Percentiles rank a stretch among this genome's conserved stretches.
Evolutionary conservation across 2,113 vertebrate genomes (phyloP).

Genomic region (Sarotherodon lohbergeri): DNA sequence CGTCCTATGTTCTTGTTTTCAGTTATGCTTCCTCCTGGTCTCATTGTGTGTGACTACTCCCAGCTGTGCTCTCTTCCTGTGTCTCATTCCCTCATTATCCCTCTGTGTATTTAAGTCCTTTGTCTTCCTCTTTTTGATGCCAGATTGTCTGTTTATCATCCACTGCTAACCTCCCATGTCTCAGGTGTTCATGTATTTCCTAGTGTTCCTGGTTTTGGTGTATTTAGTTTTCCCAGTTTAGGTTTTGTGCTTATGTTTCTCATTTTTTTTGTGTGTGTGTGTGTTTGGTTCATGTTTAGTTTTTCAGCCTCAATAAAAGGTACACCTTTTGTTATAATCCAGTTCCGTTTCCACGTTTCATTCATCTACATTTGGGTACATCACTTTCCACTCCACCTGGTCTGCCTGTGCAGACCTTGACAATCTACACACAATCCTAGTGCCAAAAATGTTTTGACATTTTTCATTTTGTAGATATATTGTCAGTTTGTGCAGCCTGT

Average conservation of each 20-base stretch:
- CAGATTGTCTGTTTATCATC: not conserved
- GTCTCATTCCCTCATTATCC: not conserved
- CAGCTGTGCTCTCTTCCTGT: not conserved
- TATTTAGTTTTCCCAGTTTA: not conserved
- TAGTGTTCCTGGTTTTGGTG: not conserved
- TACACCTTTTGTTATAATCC: not conserved
- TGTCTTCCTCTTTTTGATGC: not conserved
- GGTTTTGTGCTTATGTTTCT: not conserved
- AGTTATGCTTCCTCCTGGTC: not conserved
- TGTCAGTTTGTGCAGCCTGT: not conserved
- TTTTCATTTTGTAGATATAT: not conserved
- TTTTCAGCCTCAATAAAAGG: not conserved
- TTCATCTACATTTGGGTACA: not conserved
- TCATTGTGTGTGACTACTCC: not conserved
- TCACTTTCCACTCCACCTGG: not conserved
- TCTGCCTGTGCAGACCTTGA: no score
- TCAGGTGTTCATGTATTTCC: not conserved
- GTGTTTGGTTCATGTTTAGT: not conserved
- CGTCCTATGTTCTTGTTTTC: not conserved
- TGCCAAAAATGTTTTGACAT: not conserved
- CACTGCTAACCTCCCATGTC: not conserved
- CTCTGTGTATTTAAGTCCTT: not conserved
- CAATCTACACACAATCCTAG: not conserved
- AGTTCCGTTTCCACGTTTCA: not conserved
- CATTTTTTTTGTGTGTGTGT: not conserved